phyloP scores from a whole-genome alignment of 2,888 invertebrate species.

The Gisinianus flammeolus region DNA sequence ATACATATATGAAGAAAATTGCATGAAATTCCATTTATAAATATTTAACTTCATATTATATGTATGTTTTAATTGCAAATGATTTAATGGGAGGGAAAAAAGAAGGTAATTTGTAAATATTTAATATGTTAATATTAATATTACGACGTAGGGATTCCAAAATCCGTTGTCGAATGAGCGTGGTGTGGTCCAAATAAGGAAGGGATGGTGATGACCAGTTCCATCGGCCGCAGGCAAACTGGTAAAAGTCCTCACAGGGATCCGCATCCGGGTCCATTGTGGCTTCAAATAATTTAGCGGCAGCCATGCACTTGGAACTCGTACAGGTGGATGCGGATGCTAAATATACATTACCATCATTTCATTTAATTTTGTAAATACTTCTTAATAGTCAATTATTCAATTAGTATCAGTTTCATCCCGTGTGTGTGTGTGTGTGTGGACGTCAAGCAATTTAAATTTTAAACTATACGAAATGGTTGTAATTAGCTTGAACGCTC shows the following conservation, averaged over 20 bases:
- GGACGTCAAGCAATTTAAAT: no score
- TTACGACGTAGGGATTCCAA: slow-evolving; percentile 49
- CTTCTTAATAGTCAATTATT: no score
- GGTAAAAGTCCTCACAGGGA: slow-evolving; percentile 34
- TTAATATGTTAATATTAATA: not conserved
- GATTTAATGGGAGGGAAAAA: no score
- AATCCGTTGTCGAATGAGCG: slow-evolving; percentile 52
- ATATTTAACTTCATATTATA: no score
- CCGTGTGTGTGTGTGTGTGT: no score
- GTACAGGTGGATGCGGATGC: not conserved
- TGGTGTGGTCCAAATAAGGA: slow-evolving; percentile 45
- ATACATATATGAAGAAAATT: no score
- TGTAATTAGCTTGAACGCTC: no score
- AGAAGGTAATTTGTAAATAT: not conserved
- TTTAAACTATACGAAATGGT: not conserved
- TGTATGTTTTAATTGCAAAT: no score
- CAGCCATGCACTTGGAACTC: not conserved
- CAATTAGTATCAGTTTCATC: no score
- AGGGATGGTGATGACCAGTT: slow-evolving; percentile 13
- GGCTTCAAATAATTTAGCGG: not conserved
- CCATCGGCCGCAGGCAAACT: slow-evolving; percentile 27
- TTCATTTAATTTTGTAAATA: no score
- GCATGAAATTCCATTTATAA: no score
- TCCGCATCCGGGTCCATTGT: slow-evolving; percentile 24
- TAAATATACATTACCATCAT: no score